Conservation (phyloP, 2,888 invertebrate species). For the Amphiduros pacificus region DNA sequence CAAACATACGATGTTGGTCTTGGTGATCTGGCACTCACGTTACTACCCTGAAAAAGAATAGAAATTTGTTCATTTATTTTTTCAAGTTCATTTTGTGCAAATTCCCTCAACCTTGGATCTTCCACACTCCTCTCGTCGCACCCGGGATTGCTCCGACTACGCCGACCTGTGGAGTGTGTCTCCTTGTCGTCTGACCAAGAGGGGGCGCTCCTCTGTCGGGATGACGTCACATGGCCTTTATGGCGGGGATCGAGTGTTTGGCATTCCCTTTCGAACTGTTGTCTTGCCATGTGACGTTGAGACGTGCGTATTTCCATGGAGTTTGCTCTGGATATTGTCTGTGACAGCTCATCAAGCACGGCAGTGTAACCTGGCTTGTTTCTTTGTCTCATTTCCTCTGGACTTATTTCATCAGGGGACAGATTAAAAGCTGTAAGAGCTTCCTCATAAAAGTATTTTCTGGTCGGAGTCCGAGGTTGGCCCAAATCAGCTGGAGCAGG, state of each 20-base stretch:
- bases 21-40: too few relatives aligned
- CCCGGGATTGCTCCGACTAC: too few relatives aligned
- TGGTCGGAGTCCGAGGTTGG: neutral
- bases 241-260: too few relatives aligned
- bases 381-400: neutral
- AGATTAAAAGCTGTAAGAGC: neutral
- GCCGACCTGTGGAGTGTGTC: neutral
- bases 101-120: neutral
- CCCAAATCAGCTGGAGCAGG: neutral
- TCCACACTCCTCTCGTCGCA: neutral
- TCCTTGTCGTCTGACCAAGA: neutral
- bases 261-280: too few relatives aligned
- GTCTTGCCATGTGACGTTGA: too few relatives aligned
- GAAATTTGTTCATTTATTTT: neutral
- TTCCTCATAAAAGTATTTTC: conserved; percentile 2
- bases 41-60: neutral
- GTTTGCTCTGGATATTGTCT: neutral
- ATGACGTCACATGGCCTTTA: too few relatives aligned
- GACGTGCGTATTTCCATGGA: too few relatives aligned
- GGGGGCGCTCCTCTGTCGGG: neutral
- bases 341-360: too few relatives aligned
- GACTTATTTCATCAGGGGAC: neutral
- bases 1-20: too few relatives aligned
- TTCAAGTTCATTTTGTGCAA: neutral
- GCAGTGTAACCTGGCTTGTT: too few relatives aligned